These are phyloP conservation scores for Trochalopteron elliotii DNA, from an alignment of 2,113 vertebrate species.

Conservation along the genomic window DNA sequence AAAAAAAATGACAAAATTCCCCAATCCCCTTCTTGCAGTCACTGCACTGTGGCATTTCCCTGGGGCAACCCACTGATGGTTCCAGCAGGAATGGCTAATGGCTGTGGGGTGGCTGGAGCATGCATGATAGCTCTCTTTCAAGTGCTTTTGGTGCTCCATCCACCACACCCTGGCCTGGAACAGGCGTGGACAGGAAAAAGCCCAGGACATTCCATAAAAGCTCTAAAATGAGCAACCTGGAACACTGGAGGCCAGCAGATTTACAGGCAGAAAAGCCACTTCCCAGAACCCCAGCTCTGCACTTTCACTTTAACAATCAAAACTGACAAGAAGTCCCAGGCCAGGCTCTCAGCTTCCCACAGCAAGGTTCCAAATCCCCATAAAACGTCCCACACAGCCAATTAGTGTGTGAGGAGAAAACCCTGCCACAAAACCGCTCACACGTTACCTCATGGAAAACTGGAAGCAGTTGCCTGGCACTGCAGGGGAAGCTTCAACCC, in stretches of 20 bases:
- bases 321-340: background rate
- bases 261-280: background rate
- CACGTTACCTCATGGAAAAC: background rate
- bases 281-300: background rate
- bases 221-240: background rate
- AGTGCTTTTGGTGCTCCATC: background rate
- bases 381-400: background rate
- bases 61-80: accelerated
- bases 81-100: background rate
- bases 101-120: background rate
- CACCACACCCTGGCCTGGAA: background rate
- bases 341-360: background rate
- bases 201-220: background rate
- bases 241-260: background rate
- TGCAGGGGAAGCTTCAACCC: background rate
- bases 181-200: background rate
- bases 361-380: background rate
- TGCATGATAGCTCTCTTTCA: background rate
- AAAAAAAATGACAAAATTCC: background rate
- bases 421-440: background rate
- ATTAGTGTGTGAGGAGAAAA: background rate
- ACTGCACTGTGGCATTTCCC: background rate
- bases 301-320: background rate
- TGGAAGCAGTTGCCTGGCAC: background rate
- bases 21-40: background rate